Evolutionary conservation across 1,140 invertebrate genomes (phyloP).

Genomic region (Lepidurus apus): DNA sequence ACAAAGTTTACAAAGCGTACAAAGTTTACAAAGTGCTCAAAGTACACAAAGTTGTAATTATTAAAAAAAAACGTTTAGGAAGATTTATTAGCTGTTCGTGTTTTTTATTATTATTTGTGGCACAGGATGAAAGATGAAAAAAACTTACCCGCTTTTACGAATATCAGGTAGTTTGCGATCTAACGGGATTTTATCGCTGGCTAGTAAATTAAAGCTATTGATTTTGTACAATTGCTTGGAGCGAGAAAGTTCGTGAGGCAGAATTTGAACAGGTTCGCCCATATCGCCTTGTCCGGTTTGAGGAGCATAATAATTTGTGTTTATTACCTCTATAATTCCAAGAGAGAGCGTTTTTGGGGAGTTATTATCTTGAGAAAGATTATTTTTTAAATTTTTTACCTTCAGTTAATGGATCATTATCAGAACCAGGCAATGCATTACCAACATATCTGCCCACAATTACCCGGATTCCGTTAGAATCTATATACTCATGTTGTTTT

Average conservation of each 20-base stretch:
- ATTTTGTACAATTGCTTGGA: conserved; percentile 77
- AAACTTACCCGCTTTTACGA: conserved; percentile 59
- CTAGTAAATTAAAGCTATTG: conserved; percentile 85
- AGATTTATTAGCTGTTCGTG: too few species aligned
- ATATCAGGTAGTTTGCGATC: conserved; percentile 87
- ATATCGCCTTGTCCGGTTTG: conserved; percentile 66
- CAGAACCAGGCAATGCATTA: conserved; percentile 27
- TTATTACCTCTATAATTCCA: conserved; percentile 63
- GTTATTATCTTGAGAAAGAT: not conserved
- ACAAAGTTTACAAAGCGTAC: conserved; percentile 38
- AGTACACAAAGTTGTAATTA: conserved; percentile 25
- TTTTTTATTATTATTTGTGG: not conserved
- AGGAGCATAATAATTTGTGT: conserved; percentile 74
- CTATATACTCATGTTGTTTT: conserved; percentile 34
- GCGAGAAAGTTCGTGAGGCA: conserved; percentile 62
- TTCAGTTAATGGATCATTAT: conserved; percentile 30
- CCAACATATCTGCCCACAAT: conserved; percentile 35
- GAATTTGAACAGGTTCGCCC: conserved; percentile 72
- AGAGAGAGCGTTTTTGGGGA: conserved; percentile 20
- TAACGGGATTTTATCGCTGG: conserved; percentile 84
- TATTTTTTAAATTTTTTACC: conserved; percentile 22
- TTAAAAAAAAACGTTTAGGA: not conserved
- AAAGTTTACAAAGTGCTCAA: not conserved
- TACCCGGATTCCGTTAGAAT: conserved; percentile 33
- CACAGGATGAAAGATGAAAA: not conserved